Percentiles rank a stretch among this genome's conserved stretches.
phyloP scores from a whole-genome alignment of 2,888 invertebrate species.

The Agriopis aurantiaria region DNA sequence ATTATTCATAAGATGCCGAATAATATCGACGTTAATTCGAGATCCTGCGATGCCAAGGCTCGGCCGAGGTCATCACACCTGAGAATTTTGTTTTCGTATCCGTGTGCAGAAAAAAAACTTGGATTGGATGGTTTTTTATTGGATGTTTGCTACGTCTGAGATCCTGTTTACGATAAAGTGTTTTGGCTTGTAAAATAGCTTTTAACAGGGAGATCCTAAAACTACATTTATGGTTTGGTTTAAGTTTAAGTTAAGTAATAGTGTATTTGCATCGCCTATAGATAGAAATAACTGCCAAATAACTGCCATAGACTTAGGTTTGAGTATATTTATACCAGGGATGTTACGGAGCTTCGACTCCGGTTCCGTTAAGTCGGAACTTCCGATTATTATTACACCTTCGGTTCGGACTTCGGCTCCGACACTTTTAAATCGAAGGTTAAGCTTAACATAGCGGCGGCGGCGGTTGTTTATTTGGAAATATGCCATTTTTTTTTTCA shows the following conservation, averaged over 20 bases:
- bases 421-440: no score
- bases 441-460: no score
- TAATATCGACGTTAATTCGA: conserved; percentile 45
- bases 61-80: conserved; percentile 58
- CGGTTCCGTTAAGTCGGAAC: no score
- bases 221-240: not conserved
- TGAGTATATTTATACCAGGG: no score
- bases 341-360: no score
- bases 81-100: conserved; percentile 58
- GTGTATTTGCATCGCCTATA: no score
- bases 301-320: no score
- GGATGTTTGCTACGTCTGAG: conserved; percentile 25
- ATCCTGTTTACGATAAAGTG: conserved; percentile 32
- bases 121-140: conserved; percentile 41
- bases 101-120: conserved; percentile 46
- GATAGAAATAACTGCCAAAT: no score
- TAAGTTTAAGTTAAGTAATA: not conserved
- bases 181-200: conserved; percentile 35
- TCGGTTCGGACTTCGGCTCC: no score
- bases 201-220: not conserved
- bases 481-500: no score
- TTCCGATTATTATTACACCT: no score
- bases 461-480: no score
- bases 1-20: conserved; percentile 62
- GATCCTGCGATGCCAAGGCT: conserved; percentile 46